These are phyloP conservation scores for Microctonus brassicae DNA, from an alignment of 2,888 invertebrate species.

Conservation along the genomic window DNA sequence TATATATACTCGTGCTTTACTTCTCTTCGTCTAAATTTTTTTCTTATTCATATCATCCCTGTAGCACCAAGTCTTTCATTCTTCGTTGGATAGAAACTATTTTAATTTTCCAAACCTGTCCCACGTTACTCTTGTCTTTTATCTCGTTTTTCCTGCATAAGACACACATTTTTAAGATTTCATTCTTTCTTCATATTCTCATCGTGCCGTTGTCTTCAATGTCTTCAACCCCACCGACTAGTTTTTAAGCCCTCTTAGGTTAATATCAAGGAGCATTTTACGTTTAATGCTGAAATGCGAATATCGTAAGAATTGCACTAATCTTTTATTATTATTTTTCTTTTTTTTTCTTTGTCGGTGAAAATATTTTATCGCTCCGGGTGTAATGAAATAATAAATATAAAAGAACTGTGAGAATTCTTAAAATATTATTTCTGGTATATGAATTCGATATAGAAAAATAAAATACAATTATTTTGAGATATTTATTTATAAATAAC, in stretches of 20 bases:
- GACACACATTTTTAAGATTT: constrained; percentile 42
- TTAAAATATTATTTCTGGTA: not conserved
- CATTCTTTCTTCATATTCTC: constrained; percentile 24
- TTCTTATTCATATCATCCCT: constrained; percentile 28
- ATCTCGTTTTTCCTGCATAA: constrained; percentile 8
- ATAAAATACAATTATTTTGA: not conserved
- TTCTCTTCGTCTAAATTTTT: too few species aligned
- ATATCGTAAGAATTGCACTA: constrained; percentile 26
- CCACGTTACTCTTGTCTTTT: constrained; percentile 15
- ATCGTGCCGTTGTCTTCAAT: not conserved
- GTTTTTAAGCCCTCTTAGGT: constrained; percentile 38
- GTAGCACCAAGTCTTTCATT: constrained; percentile 19
- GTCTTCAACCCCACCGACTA: not conserved
- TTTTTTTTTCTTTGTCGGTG: constrained; percentile 1
- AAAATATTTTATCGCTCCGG: constrained; percentile 16
- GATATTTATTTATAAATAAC: not conserved
- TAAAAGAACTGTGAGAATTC: not conserved
- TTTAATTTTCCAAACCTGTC: constrained; percentile 44
- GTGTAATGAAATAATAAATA: constrained; percentile 21
- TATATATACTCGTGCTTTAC: not conserved
- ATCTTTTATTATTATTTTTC: too few species aligned
- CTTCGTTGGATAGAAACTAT: constrained; percentile 39
- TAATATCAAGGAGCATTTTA: constrained; percentile 26
- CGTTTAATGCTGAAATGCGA: constrained; percentile 11
- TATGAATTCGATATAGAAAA: not conserved